Percentiles rank a stretch among this genome's conserved stretches.
Evolutionary conservation across 2,888 invertebrate genomes (phyloP).

Genomic region (Sphaerophoria rueppellii): DNA sequence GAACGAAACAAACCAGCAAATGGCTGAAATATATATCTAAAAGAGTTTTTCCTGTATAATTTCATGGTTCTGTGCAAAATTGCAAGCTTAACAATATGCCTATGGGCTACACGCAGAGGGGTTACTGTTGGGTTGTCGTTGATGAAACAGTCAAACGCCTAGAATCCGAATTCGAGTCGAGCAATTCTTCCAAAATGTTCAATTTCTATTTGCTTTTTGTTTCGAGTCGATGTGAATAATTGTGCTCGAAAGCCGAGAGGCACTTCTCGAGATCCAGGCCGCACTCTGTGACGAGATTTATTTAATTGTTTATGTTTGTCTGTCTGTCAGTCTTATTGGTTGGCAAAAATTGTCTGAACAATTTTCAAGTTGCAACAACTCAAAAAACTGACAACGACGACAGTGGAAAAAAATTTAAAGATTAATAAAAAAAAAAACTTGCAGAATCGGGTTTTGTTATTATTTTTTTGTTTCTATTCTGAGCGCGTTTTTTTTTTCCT

Average conservation of each 20-base stretch:
- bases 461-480: constrained; percentile 60
- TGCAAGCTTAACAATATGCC: constrained; percentile 59
- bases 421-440: constrained; percentile 40
- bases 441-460: constrained; percentile 71
- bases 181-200: constrained; percentile 50
- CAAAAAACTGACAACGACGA: constrained; percentile 16
- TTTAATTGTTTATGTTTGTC: constrained; percentile 58
- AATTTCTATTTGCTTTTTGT: constrained; percentile 54
- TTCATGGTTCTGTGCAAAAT: constrained; percentile 48
- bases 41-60: constrained; percentile 37
- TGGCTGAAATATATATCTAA: constrained; percentile 41
- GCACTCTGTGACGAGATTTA: constrained; percentile 33
- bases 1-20: neutral
- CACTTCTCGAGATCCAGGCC: constrained; percentile 7
- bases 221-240: constrained; percentile 15
- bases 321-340: constrained; percentile 31
- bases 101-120: neutral
- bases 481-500: constrained; percentile 62
- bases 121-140: constrained; percentile 28
- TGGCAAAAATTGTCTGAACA: constrained; percentile 40
- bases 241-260: constrained; percentile 28
- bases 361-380: constrained; percentile 25
- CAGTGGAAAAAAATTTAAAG: neutral
- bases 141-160: constrained; percentile 30
- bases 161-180: constrained; percentile 41